Evolutionary conservation across 37 sponge, comb jelly and placozoan species (phyloP).

Genomic region (Corticium candelabrum): DNA sequence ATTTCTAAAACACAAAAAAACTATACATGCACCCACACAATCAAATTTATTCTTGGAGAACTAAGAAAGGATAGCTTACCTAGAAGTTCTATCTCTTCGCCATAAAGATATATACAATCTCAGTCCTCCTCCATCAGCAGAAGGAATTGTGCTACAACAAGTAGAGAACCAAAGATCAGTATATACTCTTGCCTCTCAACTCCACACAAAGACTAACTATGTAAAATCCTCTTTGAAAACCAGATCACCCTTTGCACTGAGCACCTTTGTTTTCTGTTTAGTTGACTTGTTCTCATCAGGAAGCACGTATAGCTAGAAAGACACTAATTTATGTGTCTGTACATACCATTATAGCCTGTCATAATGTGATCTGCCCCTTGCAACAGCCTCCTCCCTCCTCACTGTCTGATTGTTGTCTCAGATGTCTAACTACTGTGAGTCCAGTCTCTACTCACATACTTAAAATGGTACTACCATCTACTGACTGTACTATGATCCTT

Average conservation of each 20-base stretch:
- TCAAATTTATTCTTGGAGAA: neutral
- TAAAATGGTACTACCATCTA: too few species aligned
- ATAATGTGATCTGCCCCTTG: too few species aligned
- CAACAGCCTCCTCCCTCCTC: too few species aligned
- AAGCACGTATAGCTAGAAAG: conserved; percentile 43
- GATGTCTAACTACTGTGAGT: too few species aligned
- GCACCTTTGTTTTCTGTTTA: conserved; percentile 53
- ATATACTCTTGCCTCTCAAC: too few species aligned
- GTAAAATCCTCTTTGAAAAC: conserved; percentile 53
- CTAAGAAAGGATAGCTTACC: conserved; percentile 8
- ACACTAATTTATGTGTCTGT: too few species aligned
- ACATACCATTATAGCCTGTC: too few species aligned
- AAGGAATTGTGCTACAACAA: conserved; percentile 27
- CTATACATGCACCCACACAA: neutral
- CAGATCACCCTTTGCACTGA: conserved; percentile 36
- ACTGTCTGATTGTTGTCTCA: too few species aligned
- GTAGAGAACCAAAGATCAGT: neutral
- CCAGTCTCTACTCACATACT: too few species aligned
- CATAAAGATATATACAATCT: conserved; percentile 48
- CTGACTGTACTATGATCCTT: too few species aligned
- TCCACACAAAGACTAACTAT: too few species aligned
- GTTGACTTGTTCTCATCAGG: conserved; percentile 55
- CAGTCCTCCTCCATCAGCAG: conserved; percentile 29
- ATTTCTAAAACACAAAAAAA: conserved; percentile 28
- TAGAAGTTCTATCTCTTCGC: conserved; percentile 27